phyloP scores from a whole-genome alignment of 2,113 vertebrate species.

The Tetrao urogallus region DNA sequence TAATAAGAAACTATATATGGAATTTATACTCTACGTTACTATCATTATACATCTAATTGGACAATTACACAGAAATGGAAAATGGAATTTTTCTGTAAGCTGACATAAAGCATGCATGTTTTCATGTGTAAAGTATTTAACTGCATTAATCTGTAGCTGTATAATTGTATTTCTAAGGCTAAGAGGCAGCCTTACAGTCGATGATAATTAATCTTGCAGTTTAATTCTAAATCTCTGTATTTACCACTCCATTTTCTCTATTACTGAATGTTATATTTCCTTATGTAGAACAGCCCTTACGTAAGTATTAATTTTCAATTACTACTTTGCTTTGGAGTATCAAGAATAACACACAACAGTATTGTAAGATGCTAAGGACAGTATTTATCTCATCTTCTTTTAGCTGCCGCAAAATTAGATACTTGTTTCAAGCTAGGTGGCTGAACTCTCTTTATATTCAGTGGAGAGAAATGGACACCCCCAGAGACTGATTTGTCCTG shows the following conservation, averaged over 20 bases:
- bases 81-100: constrained; percentile 22
- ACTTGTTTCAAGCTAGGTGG: not conserved
- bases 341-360: not conserved
- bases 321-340: not conserved
- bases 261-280: not conserved
- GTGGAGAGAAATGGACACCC: constrained; percentile 11
- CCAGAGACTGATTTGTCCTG: constrained; percentile 56
- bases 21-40: constrained; percentile 30
- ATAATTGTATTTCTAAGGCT: not conserved
- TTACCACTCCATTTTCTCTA: not conserved
- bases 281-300: not conserved
- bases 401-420: not conserved
- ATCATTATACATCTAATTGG: constrained; percentile 43
- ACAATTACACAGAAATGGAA: constrained; percentile 40
- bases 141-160: not conserved
- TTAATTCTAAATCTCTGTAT: constrained; percentile 19
- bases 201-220: not conserved
- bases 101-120: constrained; percentile 11
- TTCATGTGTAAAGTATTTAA: constrained; percentile 39
- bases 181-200: not conserved
- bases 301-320: not conserved
- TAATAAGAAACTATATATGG: constrained; percentile 13
- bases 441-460: constrained; percentile 12
- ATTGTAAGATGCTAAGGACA: not conserved
- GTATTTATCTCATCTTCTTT: not conserved